Evolutionary conservation across 2,113 vertebrate species (phyloP), one percentile per base, ranked within the genome.

Genomic region (Lynx canadensis): DNA sequence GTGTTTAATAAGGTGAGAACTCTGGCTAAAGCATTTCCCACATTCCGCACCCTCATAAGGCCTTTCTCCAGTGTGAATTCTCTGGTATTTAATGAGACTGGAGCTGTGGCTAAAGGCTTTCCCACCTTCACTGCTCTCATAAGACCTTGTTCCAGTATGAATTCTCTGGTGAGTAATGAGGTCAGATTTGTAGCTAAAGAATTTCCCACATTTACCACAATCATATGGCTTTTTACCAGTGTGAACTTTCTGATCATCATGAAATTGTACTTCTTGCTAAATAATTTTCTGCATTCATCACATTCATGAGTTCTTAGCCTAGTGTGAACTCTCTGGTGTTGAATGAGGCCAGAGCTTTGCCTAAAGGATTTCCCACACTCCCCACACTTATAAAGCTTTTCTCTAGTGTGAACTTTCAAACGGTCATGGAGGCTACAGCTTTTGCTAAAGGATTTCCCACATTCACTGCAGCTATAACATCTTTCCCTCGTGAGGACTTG

Each of bases 191-290:
- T 25, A 38, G n/a, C 74, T 82, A 73, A 66, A n/a, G 50, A n/a
- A 55, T 92, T 82, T 48, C 66, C 76, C 79, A 81, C 79, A 96
- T 45, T 86, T 41, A 12, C 12, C 45, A 45, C 92, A 96, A 1
- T 65, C 73, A 33, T 96, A 96, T 36, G 95, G 91, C 36, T 69
- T 96, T 66, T 88, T 78, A 68, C 90, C 91, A 25, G 91, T 76
- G 25, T 93, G 84, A 31, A 89, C 78, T 76, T 84, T 65, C 21
- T 45, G 48, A 48, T 96, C 14, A 89, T 68, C 33, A 93, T 60
- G 12, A 96, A 68, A n/a, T 3, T 71, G 55, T 48, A 76, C 29
- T 85, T 96, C 29, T 83, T 78, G 57, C 68, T 97, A 63, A 97
- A 89, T 6, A 63, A 84, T 33, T 95, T 95, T 38, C 90, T 86